Evolutionary conservation across 2,113 vertebrate species (phyloP).

Genomic region (Archocentrus centrarchus): DNA sequence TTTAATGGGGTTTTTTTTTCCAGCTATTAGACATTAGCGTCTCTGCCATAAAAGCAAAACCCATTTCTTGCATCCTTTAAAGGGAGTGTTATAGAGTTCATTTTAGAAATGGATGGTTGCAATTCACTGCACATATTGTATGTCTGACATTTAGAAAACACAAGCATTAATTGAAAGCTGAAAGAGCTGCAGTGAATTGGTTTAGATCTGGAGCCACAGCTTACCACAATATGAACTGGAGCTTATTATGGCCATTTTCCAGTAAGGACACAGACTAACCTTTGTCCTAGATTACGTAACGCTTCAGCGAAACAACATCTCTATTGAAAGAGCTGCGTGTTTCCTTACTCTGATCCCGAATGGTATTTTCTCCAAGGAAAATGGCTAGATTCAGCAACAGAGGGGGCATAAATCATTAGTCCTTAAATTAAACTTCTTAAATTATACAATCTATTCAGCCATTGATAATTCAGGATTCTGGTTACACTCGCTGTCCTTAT

Average conservation of each 20-base stretch:
- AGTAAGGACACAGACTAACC: conserved; percentile 25
- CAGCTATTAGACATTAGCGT: background rate
- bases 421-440: background rate
- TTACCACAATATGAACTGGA: conserved; percentile 11
- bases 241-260: conserved; percentile 34
- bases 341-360: background rate
- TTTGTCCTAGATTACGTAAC: conserved; percentile 13
- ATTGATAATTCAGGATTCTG: background rate
- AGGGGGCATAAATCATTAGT: background rate
- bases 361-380: conserved; percentile 1
- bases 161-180: background rate
- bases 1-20: background rate
- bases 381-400: background rate
- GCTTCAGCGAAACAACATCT: conserved; percentile 7
- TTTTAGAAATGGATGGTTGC: background rate
- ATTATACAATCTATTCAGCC: background rate
- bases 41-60: background rate
- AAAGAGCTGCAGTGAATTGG: background rate
- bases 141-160: background rate
- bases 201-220: background rate
- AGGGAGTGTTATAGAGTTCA: background rate
- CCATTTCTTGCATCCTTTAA: background rate
- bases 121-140: background rate
- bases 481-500: background rate
- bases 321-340: background rate